phyloP scores from a whole-genome alignment of 2,797 vertebrate species.

The Galagoides demidoff region DNA sequence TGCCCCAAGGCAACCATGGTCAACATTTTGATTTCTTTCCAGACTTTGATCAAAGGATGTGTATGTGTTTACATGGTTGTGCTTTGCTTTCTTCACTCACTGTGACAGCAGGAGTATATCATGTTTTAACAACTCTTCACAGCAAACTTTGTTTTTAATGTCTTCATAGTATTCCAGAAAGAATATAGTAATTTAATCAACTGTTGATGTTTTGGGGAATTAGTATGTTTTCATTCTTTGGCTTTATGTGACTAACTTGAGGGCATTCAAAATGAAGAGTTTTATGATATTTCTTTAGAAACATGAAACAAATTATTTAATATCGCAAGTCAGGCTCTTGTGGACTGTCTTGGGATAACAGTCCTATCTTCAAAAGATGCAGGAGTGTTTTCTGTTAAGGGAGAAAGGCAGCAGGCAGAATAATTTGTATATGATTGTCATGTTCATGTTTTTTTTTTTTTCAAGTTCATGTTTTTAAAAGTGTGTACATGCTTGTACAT shows the following conservation, averaged over 20 bases:
- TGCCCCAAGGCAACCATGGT: background rate
- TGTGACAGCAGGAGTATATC: background rate
- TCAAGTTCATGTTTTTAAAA: background rate
- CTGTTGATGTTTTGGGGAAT: background rate
- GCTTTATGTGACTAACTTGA: background rate
- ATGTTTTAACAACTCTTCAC: background rate
- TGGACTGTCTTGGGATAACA: background rate
- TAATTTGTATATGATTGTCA: background rate
- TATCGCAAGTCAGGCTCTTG: background rate
- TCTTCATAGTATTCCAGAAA: slow-evolving; percentile 8
- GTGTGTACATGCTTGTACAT: background rate
- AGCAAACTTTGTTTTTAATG: slow-evolving; percentile 38
- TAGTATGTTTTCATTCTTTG: background rate
- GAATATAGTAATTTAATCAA: background rate
- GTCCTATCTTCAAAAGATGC: background rate
- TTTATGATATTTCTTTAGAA: background rate
- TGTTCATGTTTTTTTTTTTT: background rate
- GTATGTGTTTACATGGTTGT: background rate
- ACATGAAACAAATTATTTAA: background rate
- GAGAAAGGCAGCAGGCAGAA: background rate
- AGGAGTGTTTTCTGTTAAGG: background rate
- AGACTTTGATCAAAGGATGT: background rate
- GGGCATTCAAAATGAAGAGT: background rate
- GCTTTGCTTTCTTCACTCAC: slow-evolving; percentile 7
- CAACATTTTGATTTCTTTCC: slow-evolving; percentile 17